Conservation (phyloP, 2,113 vertebrate genomes). For the Bungarus multicinctus region DNA sequence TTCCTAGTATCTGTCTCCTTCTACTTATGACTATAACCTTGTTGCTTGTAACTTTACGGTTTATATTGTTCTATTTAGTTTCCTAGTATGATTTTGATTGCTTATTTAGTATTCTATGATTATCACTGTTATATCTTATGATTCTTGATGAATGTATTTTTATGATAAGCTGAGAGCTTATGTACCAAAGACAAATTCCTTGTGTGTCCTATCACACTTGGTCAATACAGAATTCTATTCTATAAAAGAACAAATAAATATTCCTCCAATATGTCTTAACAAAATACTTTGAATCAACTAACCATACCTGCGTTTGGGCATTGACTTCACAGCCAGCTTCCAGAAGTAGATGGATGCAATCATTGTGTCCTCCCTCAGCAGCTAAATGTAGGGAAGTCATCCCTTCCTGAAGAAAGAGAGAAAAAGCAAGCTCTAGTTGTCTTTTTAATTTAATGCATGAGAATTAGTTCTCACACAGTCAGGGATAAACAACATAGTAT, state of each 20-base stretch:
- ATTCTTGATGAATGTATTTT: no score
- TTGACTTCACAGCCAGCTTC: slow-evolving; percentile 73
- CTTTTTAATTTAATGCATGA: not conserved
- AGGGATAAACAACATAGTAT: not conserved
- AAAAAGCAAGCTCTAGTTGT: slow-evolving; percentile 1
- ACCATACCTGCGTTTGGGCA: slow-evolving; percentile 74
- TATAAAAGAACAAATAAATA: not conserved
- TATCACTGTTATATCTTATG: no score
- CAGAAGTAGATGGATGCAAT: slow-evolving; percentile 75
- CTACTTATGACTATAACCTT: no score
- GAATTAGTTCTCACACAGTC: not conserved
- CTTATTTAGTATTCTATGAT: no score
- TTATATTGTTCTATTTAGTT: no score
- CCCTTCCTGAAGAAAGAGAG: slow-evolving; percentile 73
- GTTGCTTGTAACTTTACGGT: no score
- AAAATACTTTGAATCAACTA: not conserved
- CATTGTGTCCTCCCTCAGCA: slow-evolving; percentile 68
- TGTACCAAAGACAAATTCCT: no score
- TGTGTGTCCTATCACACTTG: no score
- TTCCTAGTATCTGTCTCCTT: no score
- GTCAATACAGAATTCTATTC: no score
- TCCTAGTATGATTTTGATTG: no score
- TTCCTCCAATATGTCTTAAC: not conserved
- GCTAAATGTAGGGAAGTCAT: slow-evolving; percentile 79
- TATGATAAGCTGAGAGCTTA: no score